These are phyloP conservation scores for Gavia stellata DNA, from an alignment of 2,113 vertebrate species.

Conservation along the genomic window DNA sequence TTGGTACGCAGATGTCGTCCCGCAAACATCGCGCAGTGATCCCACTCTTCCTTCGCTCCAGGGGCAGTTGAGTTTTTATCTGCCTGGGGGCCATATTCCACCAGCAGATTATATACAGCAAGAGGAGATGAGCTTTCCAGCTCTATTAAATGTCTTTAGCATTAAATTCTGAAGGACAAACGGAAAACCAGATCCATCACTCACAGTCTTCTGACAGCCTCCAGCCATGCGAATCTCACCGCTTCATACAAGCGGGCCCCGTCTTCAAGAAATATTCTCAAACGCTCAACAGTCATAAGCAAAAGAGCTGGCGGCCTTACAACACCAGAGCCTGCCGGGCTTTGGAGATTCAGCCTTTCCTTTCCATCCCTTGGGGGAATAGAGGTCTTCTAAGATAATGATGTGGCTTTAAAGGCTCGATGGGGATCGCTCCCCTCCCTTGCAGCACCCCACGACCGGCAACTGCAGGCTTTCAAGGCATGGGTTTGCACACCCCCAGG, in stretches of 20 bases:
- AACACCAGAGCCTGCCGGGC: neutral
- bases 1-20: neutral
- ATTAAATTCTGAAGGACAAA: neutral
- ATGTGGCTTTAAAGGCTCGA: neutral
- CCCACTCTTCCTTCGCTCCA: neutral
- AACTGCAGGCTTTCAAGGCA: neutral
- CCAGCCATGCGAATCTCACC: neutral
- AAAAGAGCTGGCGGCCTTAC: neutral
- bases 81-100: neutral
- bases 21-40: neutral
- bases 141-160: neutral
- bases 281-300: neutral
- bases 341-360: neutral
- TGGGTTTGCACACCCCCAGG: neutral
- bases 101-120: neutral
- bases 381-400: neutral
- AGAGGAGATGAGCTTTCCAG: neutral
- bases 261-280: neutral
- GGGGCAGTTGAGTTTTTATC: neutral
- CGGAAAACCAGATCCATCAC: neutral
- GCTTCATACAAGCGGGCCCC: rapidly evolving
- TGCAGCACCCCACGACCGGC: neutral
- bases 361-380: neutral
- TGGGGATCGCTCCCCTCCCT: neutral
- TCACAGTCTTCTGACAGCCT: neutral